A percentile compares a stretch with the other conserved stretches of the same genome.
Conservation (phyloP, 30 jellyfish, hydroid and myxozoan genomes). For the Cassiopea andromeda region DNA sequence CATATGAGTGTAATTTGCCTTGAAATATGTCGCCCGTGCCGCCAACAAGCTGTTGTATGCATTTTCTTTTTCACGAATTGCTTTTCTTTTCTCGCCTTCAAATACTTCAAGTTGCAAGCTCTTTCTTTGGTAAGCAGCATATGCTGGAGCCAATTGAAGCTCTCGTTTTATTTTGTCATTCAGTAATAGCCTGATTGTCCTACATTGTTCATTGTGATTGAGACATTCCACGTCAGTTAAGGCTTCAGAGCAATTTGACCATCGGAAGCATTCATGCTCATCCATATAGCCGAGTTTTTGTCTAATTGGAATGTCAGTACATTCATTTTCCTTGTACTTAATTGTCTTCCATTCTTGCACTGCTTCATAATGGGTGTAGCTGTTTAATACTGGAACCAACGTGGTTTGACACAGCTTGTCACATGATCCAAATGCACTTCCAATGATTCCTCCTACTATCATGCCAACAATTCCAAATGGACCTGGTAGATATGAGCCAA, state of each 20-base stretch:
- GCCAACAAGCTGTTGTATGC: slow-evolving; percentile 18
- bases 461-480: slow-evolving; percentile 69
- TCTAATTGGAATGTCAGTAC: slow-evolving; percentile 31
- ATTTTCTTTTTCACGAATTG: slow-evolving; percentile 21
- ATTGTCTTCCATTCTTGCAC: slow-evolving; percentile 14
- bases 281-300: slow-evolving; percentile 40
- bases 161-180: slow-evolving; percentile 10
- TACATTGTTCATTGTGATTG: slow-evolving; percentile 36
- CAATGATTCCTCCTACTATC: slow-evolving; percentile 69
- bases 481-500: slow-evolving; percentile 67
- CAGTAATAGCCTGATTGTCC: slow-evolving; percentile 12
- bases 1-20: slow-evolving; percentile 22
- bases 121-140: slow-evolving; percentile 10
- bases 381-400: slow-evolving; percentile 23
- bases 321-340: slow-evolving; percentile 27
- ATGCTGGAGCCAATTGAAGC: slow-evolving; percentile 11
- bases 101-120: slow-evolving; percentile 41
- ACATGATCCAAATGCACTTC: slow-evolving; percentile 72
- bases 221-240: slow-evolving; percentile 46
- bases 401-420: slow-evolving; percentile 36
- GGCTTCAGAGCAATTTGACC: slow-evolving; percentile 52
- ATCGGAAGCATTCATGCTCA: slow-evolving; percentile 49
- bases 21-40: slow-evolving; percentile 8
- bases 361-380: slow-evolving; percentile 21
- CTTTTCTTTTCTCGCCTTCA: neutral